phyloP scores from a whole-genome alignment of 2,888 invertebrate species.

The Stratiomys singularior region DNA sequence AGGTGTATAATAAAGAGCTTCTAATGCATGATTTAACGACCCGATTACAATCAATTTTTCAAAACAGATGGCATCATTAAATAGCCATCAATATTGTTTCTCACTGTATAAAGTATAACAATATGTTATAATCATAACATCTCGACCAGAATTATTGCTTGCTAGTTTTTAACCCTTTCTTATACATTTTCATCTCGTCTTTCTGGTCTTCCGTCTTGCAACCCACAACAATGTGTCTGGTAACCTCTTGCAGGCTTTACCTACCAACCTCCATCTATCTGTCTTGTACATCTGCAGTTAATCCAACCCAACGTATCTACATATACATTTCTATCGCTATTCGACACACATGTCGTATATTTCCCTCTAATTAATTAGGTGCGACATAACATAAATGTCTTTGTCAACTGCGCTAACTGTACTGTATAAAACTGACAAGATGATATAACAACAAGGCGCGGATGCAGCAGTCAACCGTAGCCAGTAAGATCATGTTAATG shows the following conservation, averaged over 20 bases:
- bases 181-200: no score
- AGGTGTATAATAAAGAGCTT: slow-evolving; percentile 14
- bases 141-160: no score
- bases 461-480: slow-evolving; percentile 15
- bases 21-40: background rate
- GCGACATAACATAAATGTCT: slow-evolving; percentile 45
- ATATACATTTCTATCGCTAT: no score
- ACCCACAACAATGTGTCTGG: slow-evolving; percentile 8
- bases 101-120: background rate
- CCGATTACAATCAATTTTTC: slow-evolving; percentile 15
- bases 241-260: no score
- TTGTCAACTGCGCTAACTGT: slow-evolving; percentile 42
- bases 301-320: background rate
- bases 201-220: background rate
- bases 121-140: background rate
- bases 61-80: slow-evolving; percentile 30
- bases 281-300: background rate
- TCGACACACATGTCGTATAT: background rate
- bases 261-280: no score
- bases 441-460: background rate
- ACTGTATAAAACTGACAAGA: slow-evolving; percentile 15
- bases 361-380: slow-evolving; percentile 40
- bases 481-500: no score
- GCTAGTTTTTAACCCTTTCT: no score
- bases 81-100: slow-evolving; percentile 26